Conservation (phyloP, 2,888 invertebrate genomes). For the Plusia festucae region DNA sequence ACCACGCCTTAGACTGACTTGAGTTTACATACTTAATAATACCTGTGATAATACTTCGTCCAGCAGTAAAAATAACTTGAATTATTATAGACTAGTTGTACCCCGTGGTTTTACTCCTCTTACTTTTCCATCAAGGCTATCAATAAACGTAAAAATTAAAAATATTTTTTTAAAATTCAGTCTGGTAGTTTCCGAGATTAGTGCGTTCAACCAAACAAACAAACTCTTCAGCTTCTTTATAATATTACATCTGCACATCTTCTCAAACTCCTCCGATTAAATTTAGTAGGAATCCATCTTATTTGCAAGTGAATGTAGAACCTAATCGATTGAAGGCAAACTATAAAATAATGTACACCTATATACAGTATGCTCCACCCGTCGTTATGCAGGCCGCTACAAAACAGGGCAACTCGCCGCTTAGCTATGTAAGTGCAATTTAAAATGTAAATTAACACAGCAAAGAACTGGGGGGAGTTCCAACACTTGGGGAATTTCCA, state of each 20-base stretch:
- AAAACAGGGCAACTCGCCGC: constrained; percentile 85
- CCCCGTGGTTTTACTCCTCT: too few relatives aligned
- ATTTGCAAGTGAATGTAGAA: constrained; percentile 52
- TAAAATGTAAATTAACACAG: constrained; percentile 90
- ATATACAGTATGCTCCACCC: constrained; percentile 52
- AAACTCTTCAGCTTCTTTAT: too few relatives aligned
- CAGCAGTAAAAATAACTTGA: not conserved
- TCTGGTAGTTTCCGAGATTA: too few relatives aligned
- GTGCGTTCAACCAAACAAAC: too few relatives aligned
- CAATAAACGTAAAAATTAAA: too few relatives aligned
- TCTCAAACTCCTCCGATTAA: not conserved
- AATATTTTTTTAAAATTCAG: too few relatives aligned
- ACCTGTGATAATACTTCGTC: too few relatives aligned
- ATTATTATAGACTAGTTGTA: not conserved
- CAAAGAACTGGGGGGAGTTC: constrained; percentile 85
- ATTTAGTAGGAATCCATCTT: constrained; percentile 1
- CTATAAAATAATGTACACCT: constrained; percentile 45
- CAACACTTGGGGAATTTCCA: constrained; percentile 76
- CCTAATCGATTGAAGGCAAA: constrained; percentile 45
- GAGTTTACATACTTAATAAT: not conserved
- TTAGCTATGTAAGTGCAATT: constrained; percentile 89
- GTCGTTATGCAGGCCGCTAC: constrained; percentile 73
- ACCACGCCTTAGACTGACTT: constrained; percentile 9
- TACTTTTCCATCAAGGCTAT: too few relatives aligned
- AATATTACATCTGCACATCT: not conserved